These are phyloP conservation scores for Stenodera caucasica DNA, from an alignment of 2,888 invertebrate species.

Conservation along the genomic window DNA sequence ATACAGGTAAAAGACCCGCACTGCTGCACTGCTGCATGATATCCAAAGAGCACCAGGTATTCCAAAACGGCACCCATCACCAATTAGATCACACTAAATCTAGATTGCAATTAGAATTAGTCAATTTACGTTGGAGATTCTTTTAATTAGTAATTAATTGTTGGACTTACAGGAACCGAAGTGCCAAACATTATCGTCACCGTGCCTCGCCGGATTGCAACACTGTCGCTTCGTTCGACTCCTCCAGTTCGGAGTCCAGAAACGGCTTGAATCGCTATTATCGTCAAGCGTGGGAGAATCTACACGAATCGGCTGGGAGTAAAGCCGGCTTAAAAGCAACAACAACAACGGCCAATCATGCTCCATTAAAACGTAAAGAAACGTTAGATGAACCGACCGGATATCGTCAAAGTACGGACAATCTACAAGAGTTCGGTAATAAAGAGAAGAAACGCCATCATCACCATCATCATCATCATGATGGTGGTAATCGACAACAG, in stretches of 20 bases:
- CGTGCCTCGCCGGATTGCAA: constrained; percentile 89
- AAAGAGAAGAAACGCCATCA: constrained; percentile 67
- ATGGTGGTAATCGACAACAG: constrained; percentile 53
- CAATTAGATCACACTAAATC: not conserved
- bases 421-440: constrained; percentile 42
- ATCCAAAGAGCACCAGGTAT: not conserved
- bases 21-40: constrained; percentile 40
- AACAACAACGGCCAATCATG: constrained; percentile 56
- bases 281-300: constrained; percentile 90
- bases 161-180: constrained; percentile 66
- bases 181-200: constrained; percentile 85
- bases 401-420: constrained; percentile 56
- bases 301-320: constrained; percentile 77
- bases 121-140: no score
- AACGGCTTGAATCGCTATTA: constrained; percentile 83
- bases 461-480: constrained; percentile 76
- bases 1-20: constrained; percentile 40
- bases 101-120: no score
- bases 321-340: constrained; percentile 53
- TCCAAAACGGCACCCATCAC: constrained; percentile 16
- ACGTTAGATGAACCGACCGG: constrained; percentile 67
- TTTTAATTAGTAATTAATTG: not conserved
- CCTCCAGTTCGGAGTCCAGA: constrained; percentile 82
- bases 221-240: constrained; percentile 87
- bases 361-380: constrained; percentile 68